A percentile compares a stretch with the other conserved stretches of the same genome.
Conservation (phyloP, 1,140 invertebrate genomes). For the Mya arenaria region DNA sequence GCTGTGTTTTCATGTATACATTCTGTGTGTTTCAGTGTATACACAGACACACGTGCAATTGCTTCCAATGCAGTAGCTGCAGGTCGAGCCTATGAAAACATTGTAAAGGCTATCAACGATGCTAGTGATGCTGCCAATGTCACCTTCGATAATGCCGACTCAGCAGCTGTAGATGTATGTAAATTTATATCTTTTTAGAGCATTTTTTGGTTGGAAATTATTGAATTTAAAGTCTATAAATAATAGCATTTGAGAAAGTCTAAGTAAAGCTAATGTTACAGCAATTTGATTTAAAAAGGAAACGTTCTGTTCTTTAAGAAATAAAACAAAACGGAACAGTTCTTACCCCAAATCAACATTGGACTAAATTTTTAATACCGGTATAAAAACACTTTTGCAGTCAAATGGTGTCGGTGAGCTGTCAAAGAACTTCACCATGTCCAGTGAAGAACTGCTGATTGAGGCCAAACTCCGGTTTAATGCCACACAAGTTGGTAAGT, state of each 20-base stretch:
- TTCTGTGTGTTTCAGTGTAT: slow-evolving; percentile 65
- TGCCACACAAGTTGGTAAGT: slow-evolving; percentile 62
- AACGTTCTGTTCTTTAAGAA: no score
- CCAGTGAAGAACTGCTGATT: slow-evolving; percentile 75
- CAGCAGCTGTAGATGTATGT: slow-evolving; percentile 85
- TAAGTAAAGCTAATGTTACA: no score
- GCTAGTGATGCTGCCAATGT: slow-evolving; percentile 79
- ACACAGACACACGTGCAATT: slow-evolving; percentile 82
- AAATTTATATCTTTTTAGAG: no score
- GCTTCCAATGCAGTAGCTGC: slow-evolving; percentile 89
- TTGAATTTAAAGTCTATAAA: no score
- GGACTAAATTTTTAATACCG: no score
- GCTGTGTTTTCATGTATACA: no score
- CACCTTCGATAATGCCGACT: slow-evolving; percentile 85
- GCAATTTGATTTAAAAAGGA: no score
- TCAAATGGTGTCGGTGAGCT: slow-evolving; percentile 81
- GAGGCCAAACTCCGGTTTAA: slow-evolving; percentile 77
- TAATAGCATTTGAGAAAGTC: no score
- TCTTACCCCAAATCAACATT: no score
- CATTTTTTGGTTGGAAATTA: no score
- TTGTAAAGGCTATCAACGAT: slow-evolving; percentile 88
- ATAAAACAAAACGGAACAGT: no score
- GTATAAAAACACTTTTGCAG: no score
- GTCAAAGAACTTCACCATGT: slow-evolving; percentile 80
- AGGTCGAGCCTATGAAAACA: slow-evolving; percentile 93